Conservation (phyloP, 2,888 invertebrate genomes). For the Hartigia nigra region DNA sequence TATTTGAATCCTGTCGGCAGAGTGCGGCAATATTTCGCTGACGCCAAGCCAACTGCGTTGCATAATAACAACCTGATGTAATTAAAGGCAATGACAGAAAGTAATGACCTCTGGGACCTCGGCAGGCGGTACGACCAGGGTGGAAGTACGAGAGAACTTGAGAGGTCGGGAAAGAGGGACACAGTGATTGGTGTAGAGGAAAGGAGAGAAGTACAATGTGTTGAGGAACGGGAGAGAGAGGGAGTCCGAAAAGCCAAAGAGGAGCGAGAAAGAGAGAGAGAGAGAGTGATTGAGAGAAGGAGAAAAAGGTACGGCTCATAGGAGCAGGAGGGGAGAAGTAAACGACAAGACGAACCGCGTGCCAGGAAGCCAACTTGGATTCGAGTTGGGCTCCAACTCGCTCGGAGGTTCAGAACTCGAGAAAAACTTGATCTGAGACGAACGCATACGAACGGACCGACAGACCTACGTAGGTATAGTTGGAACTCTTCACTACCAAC, state of each 20-base stretch:
- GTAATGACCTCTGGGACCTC: conserved; percentile 33
- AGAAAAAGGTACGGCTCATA: conserved; percentile 10
- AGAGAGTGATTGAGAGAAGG: conserved; percentile 19
- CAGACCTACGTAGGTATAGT: conserved; percentile 31
- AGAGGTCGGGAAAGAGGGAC: conserved; percentile 13
- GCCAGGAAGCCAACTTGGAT: conserved; percentile 63
- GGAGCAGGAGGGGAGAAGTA: conserved; percentile 24
- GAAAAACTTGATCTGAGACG: conserved; percentile 64
- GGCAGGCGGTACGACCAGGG: background rate
- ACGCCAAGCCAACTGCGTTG: conserved; percentile 33
- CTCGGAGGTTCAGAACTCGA: conserved; percentile 42
- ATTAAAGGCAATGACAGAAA: conserved; percentile 51
- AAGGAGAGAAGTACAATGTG: conserved; percentile 9
- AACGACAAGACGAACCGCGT: conserved; percentile 56
- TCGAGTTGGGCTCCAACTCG: conserved; percentile 46
- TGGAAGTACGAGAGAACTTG: conserved; percentile 16
- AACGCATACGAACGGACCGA: conserved; percentile 45
- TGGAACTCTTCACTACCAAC: conserved; percentile 39
- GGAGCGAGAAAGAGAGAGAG: conserved; percentile 11
- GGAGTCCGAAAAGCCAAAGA: background rate
- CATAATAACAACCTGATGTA: conserved; percentile 47
- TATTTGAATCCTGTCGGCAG: background rate
- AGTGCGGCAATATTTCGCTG: background rate
- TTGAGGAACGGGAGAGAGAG: conserved; percentile 11
- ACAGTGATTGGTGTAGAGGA: conserved; percentile 23